Base-by-base conservation (phyloP, 2,797 vertebrate species). In the Sebastes minor region DNA sequence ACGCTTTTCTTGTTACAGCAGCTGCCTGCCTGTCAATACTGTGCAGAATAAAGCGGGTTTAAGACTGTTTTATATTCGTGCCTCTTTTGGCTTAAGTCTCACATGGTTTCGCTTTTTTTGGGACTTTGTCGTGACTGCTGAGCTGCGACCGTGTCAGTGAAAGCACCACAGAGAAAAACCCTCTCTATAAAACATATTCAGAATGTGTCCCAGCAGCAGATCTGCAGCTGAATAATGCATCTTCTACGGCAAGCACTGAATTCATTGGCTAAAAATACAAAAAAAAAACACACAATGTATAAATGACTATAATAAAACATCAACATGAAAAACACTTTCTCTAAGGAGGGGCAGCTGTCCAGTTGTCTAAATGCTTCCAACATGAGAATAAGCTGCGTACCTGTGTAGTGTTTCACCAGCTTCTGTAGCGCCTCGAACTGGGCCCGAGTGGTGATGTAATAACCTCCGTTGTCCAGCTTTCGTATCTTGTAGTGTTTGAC, bases 401-500 rank as follows among this genome's bases (percentile, higher is more conserved):
- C 98, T 96, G 97, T 98, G 91, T 99, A 99, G 93, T 99, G 98
- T 90, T 99, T 99, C 88, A 99, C 98, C 86, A 99, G 63, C 90
- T 99, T 99, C 94, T 99, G 98, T 2, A 99, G 95, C 3, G 96
- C 96, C 27, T 99, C 97, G 92, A 99, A 99, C 86, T 97, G 98
- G 89, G 98, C 98, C 88, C 98, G 96, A 25, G 98, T 99, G 89
- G 98, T 99, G 94, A 99, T 99, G 87, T 99, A 99, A 91, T 99
- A 99, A 88, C 98, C 98, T 67, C 98, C 98, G 25, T 93, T 99
- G 90, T 99, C 98, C 93, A 99, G 97, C 93, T 99, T 99, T 71
- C 98, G 97, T 81, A 99, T 99, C 95, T 99, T 99, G 96, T 99
- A 99, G 95, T 99, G 98, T 95, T 99, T 99, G 94, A 98, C 98